phyloP scores from a whole-genome alignment of 2,888 invertebrate genomes.

The Caenorhabditis doughertyi region DNA sequence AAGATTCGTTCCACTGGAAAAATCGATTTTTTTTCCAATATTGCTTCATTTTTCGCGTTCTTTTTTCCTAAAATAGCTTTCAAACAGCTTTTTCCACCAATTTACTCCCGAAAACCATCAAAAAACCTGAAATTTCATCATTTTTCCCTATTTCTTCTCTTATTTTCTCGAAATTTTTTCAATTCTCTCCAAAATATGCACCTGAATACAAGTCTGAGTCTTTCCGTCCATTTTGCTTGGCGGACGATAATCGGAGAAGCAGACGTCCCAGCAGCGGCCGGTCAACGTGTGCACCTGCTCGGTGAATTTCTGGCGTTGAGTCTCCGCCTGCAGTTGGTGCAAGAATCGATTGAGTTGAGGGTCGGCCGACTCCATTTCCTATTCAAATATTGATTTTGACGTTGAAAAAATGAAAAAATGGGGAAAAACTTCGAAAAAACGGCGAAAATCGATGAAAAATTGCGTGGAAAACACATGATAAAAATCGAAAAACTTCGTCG shows the following conservation, averaged over 20 bases:
- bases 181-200: conserved; percentile 1
- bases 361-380: conserved; percentile 69
- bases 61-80: too few species aligned
- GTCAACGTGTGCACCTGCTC: conserved; percentile 80
- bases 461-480: neutral
- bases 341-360: conserved; percentile 76
- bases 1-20: too few species aligned
- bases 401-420: neutral
- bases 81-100: too few species aligned
- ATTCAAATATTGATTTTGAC: neutral
- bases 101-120: too few species aligned
- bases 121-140: neutral
- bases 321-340: conserved; percentile 79
- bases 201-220: conserved; percentile 73
- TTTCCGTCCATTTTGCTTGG: conserved; percentile 79
- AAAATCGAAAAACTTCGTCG: conserved; percentile 3
- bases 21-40: too few species aligned
- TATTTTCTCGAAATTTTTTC: neutral
- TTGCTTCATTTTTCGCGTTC: too few species aligned
- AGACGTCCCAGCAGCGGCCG: conserved; percentile 79
- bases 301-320: conserved; percentile 80
- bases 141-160: neutral
- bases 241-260: conserved; percentile 80
- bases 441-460: neutral
- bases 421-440: neutral